Percentiles rank a stretch among this genome's conserved stretches.
phyloP scores from a whole-genome alignment of 2,113 vertebrate species.

The Sitta europaea region DNA sequence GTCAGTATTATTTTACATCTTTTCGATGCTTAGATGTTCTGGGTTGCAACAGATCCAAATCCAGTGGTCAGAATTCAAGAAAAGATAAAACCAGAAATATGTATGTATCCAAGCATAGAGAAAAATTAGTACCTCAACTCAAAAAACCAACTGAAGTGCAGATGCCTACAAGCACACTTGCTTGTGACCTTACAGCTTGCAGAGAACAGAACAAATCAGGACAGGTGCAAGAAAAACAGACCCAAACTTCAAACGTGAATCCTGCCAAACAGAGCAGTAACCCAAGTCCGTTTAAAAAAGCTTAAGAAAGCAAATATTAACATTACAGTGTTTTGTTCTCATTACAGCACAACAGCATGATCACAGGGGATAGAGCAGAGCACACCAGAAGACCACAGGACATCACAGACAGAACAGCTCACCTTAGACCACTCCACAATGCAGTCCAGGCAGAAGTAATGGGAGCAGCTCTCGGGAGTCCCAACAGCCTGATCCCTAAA shows the following conservation, averaged over 20 bases:
- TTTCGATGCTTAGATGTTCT: background rate
- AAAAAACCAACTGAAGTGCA: background rate
- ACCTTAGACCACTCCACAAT: conserved; percentile 96
- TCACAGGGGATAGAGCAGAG: background rate
- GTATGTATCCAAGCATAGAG: background rate
- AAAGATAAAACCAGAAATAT: background rate
- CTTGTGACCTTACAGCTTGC: background rate
- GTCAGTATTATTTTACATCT: background rate
- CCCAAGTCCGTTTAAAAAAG: background rate
- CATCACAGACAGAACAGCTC: background rate
- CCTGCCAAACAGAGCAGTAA: background rate
- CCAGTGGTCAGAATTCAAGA: background rate
- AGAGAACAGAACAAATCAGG: background rate
- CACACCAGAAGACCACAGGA: background rate
- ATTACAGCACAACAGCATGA: background rate
- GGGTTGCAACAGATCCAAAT: background rate
- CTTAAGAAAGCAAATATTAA: background rate
- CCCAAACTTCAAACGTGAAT: background rate
- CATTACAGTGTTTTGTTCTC: background rate
- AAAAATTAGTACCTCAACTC: background rate
- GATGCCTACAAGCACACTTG: background rate
- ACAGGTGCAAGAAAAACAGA: background rate
- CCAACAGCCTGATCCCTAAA: conserved; percentile 90
- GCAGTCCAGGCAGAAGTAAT: conserved; percentile 97
- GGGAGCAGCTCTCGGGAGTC: conserved; percentile 90